A percentile compares a stretch with the other conserved stretches of the same genome.
These are phyloP conservation scores for Pardalotus punctatus DNA, from an alignment of 2,113 vertebrate species.

Conservation along the genomic window DNA sequence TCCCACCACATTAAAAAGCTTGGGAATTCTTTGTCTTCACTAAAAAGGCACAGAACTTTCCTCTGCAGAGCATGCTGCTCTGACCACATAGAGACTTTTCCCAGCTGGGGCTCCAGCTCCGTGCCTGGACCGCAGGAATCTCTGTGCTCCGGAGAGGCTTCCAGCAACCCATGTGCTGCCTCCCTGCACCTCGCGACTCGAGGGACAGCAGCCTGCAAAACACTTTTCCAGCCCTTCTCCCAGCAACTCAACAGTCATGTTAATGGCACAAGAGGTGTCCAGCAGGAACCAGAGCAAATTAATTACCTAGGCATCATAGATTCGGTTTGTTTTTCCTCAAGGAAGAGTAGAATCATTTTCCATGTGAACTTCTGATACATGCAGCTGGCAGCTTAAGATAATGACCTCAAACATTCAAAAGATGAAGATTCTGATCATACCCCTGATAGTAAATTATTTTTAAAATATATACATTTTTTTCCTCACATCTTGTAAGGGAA, in stretches of 20 bases:
- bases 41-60: background rate
- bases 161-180: background rate
- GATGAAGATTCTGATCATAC: background rate
- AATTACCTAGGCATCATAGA: background rate
- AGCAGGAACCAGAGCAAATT: background rate
- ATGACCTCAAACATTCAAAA: background rate
- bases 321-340: background rate
- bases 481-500: background rate
- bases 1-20: background rate
- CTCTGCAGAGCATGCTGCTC: background rate
- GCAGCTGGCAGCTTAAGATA: background rate
- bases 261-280: background rate
- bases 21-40: background rate
- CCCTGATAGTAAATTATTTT: background rate
- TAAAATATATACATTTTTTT: background rate
- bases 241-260: background rate
- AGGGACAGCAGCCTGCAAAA: background rate
- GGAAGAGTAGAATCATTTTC: background rate
- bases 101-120: background rate
- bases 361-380: background rate
- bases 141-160: background rate
- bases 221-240: background rate
- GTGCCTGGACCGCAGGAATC: fast-evolving
- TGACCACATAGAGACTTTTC: background rate
- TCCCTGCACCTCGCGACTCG: fast-evolving